Evolutionary conservation across 2,113 vertebrate genomes (phyloP).

Genomic region (Motacilla tschutschensis): DNA sequence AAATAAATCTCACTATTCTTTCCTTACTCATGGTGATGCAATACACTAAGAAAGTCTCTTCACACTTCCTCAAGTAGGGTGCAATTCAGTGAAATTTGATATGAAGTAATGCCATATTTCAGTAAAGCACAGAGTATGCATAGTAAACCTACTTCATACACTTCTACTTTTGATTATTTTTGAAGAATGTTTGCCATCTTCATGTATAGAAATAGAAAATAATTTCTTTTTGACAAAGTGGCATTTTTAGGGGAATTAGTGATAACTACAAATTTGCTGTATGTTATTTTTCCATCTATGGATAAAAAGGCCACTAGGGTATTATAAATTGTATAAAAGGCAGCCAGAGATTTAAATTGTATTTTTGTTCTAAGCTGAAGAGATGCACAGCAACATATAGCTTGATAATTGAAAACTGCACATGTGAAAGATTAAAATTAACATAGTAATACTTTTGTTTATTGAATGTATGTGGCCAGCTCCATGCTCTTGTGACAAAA

Average conservation of each 20-base stretch:
- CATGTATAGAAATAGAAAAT: not conserved
- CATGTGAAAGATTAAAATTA: not conserved
- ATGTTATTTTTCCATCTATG: not conserved
- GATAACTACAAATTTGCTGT: not conserved
- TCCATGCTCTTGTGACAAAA: not conserved
- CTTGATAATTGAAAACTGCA: not conserved
- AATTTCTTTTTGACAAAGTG: not conserved
- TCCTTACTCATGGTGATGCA: not conserved
- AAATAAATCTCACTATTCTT: not conserved
- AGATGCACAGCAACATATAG: not conserved
- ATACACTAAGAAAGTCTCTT: not conserved
- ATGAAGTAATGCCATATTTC: not conserved
- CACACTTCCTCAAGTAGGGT: not conserved
- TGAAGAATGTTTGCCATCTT: not conserved
- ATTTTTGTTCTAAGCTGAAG: not conserved
- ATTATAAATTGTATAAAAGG: not conserved
- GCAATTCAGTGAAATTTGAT: not conserved
- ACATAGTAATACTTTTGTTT: not conserved
- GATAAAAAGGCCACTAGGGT: not conserved
- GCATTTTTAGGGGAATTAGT: not conserved
- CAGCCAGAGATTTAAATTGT: not conserved
- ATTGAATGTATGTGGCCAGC: not conserved
- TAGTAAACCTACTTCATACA: not conserved
- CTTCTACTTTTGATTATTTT: not conserved
- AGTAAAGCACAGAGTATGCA: not conserved